Conservation (phyloP, 2,888 invertebrate species). For the Barypeithes pellucidus region DNA sequence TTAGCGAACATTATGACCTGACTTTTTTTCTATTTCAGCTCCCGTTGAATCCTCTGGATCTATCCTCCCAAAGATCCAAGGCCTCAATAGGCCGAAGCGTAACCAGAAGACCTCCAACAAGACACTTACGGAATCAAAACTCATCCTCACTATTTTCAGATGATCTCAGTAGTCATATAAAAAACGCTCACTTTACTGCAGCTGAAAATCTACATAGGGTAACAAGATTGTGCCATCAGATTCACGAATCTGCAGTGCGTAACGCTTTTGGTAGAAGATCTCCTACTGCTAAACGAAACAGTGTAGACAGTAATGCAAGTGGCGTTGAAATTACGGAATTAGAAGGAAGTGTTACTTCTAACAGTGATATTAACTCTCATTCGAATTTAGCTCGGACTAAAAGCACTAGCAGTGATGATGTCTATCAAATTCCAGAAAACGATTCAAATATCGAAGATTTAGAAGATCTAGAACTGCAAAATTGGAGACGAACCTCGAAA, state of each 20-base stretch:
- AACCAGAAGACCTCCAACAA: slow-evolving; percentile 72
- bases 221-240: slow-evolving; percentile 70
- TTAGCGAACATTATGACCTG: too few relatives aligned
- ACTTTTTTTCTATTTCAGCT: slow-evolving; percentile 70
- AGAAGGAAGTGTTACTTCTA: slow-evolving; percentile 56
- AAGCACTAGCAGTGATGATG: slow-evolving; percentile 72
- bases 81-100: slow-evolving; percentile 72
- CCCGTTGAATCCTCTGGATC: slow-evolving; percentile 71
- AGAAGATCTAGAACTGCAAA: slow-evolving; percentile 69
- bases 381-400: slow-evolving; percentile 66
- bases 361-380: slow-evolving; percentile 45
- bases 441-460: slow-evolving; percentile 64
- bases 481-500: slow-evolving; percentile 79
- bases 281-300: slow-evolving; percentile 59
- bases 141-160: slow-evolving; percentile 44
- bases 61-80: slow-evolving; percentile 72
- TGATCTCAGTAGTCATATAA: slow-evolving; percentile 54
- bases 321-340: slow-evolving; percentile 64
- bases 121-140: slow-evolving; percentile 64
- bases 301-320: slow-evolving; percentile 61
- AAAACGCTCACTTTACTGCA: slow-evolving; percentile 60
- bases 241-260: slow-evolving; percentile 70
- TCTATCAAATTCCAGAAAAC: slow-evolving; percentile 64
- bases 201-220: slow-evolving; percentile 68
- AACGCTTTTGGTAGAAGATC: slow-evolving; percentile 63